Evolutionary conservation across 2,888 invertebrate genomes (phyloP).

Genomic region (Ophion ellenae): DNA sequence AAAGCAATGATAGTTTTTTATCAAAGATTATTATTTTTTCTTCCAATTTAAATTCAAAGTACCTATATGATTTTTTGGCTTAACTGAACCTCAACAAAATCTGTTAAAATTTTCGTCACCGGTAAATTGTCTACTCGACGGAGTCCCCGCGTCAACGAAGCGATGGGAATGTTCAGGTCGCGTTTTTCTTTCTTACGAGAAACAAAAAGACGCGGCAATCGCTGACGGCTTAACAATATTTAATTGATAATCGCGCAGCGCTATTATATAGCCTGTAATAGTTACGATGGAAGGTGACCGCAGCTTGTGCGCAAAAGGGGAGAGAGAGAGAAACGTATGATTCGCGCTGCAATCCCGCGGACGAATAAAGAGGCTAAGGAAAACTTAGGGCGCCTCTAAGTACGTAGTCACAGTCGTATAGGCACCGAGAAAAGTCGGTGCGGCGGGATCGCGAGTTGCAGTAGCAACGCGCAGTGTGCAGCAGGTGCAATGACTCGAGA

Average conservation of each 20-base stretch:
- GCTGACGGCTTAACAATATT: neutral
- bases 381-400: constrained; percentile 41
- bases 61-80: too few species aligned
- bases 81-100: too few species aligned
- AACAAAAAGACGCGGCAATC: neutral
- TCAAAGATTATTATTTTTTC: too few species aligned
- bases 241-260: constrained; percentile 20
- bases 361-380: constrained; percentile 46
- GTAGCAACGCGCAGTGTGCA: constrained; percentile 49
- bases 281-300: constrained; percentile 1
- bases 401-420: constrained; percentile 17
- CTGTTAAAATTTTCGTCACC: neutral
- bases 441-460: constrained; percentile 9
- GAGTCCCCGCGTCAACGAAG: neutral
- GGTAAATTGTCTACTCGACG: neutral
- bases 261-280: constrained; percentile 11
- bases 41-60: too few species aligned
- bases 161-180: neutral
- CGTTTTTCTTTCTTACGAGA: neutral
- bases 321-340: constrained; percentile 11
- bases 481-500: constrained; percentile 71
- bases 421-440: constrained; percentile 2
- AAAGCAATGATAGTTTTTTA: too few species aligned
- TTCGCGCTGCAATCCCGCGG: constrained; percentile 36
- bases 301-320: neutral